Percentiles rank a stretch among this genome's conserved stretches.
phyloP scores from a whole-genome alignment of 2,797 vertebrate species.

The Hyperoplus immaculatus region DNA sequence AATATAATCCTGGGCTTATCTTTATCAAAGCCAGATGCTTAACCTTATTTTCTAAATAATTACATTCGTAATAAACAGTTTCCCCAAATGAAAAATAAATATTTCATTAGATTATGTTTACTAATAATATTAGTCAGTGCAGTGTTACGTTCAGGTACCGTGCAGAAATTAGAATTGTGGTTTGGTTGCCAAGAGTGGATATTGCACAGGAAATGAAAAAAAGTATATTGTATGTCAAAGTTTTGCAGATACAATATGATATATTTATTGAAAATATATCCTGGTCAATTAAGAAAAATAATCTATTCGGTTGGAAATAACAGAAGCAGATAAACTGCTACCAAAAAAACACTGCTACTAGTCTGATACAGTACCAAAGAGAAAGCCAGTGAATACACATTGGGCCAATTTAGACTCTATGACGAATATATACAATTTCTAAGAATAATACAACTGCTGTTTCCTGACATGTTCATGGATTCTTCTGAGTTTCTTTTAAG shows the following conservation, averaged over 20 bases:
- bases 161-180: too few species aligned
- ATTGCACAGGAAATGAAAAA: background rate
- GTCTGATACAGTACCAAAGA: background rate
- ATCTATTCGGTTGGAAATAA: background rate
- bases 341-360: background rate
- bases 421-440: background rate
- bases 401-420: background rate
- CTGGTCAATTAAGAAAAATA: background rate
- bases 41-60: too few species aligned
- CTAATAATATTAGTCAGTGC: too few species aligned
- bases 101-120: background rate
- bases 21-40: too few species aligned
- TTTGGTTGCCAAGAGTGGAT: too few species aligned
- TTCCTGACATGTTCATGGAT: background rate
- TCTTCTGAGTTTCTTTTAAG: background rate
- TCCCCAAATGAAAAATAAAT: background rate
- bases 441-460: constrained; percentile 12
- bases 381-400: constrained; percentile 1
- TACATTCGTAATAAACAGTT: too few species aligned
- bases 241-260: background rate
- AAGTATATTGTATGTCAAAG: background rate
- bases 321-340: too few species aligned
- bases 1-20: background rate
- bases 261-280: background rate
- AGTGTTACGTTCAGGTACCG: too few species aligned